These are phyloP conservation scores for Callaeas wilsoni DNA, from an alignment of 2,113 vertebrate species.

Conservation along the genomic window DNA sequence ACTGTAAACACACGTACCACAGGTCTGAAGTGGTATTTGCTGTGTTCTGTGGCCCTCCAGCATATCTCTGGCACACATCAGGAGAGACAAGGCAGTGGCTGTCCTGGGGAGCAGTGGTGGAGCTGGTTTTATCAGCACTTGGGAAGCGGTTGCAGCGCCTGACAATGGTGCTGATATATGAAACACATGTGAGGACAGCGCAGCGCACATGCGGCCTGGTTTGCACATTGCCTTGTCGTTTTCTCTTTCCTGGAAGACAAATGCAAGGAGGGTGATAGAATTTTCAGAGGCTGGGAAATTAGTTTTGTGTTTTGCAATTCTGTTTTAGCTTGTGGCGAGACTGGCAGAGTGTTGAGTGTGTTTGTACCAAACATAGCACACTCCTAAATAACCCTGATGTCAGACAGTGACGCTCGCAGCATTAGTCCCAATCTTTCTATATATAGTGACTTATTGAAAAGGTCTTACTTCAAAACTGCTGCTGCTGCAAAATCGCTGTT, in stretches of 20 bases:
- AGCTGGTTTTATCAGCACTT: background rate
- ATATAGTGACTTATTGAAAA: slow-evolving; percentile 53
- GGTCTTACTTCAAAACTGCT: slow-evolving; percentile 69
- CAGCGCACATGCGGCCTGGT: background rate
- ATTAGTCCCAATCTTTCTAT: slow-evolving; percentile 30
- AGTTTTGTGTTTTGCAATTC: background rate
- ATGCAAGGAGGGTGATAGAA: background rate
- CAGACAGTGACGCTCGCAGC: background rate
- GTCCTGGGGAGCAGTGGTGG: background rate
- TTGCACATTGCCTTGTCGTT: background rate
- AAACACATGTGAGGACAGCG: background rate
- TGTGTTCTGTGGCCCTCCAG: background rate
- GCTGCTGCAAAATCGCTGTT: slow-evolving; percentile 63
- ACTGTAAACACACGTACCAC: fast-evolving
- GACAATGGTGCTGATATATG: background rate
- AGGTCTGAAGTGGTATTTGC: background rate
- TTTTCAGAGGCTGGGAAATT: background rate
- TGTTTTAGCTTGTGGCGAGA: background rate
- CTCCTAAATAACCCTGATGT: slow-evolving; percentile 44
- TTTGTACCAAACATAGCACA: background rate
- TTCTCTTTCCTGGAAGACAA: slow-evolving; percentile 11
- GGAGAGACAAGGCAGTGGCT: background rate
- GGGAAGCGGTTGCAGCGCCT: background rate
- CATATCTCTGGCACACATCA: background rate
- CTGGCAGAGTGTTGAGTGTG: background rate